Percentiles rank a stretch among this genome's conserved stretches.
Conservation (phyloP, 2,888 invertebrate species). For the Temnothorax unifasciatus region DNA sequence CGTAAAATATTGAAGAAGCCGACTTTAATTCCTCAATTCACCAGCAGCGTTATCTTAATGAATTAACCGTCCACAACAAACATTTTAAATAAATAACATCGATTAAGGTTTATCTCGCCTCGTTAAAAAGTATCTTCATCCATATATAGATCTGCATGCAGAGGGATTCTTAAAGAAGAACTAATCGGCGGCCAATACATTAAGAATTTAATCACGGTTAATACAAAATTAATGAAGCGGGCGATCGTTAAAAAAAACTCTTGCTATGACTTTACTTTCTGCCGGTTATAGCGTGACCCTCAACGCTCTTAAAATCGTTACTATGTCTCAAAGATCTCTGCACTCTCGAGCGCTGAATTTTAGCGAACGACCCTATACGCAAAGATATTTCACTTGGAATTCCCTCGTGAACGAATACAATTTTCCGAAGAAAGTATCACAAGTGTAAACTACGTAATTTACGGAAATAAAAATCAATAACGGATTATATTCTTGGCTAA, state of each 20-base stretch:
- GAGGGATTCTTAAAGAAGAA: background rate
- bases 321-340: conserved; percentile 18
- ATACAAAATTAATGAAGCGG: conserved; percentile 51
- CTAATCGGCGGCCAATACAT: background rate
- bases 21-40: background rate
- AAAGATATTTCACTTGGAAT: conserved; percentile 18
- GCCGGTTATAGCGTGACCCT: background rate
- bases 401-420: conserved; percentile 8
- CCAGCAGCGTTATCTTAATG: background rate
- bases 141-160: background rate
- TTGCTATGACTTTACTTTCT: conserved; percentile 15
- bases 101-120: background rate
- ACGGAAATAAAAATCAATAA: background rate
- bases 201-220: conserved; percentile 36
- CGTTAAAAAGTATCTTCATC: background rate
- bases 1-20: background rate
- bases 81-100: background rate
- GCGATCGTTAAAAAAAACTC: conserved; percentile 21
- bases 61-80: background rate
- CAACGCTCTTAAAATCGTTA: conserved; percentile 38
- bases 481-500: background rate
- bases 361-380: background rate
- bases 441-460: background rate
- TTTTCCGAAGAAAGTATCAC: conserved; percentile 13
- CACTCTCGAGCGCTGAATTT: conserved; percentile 14